Base-by-base conservation (phyloP, 2,113 vertebrate genomes). In the Hemichromis elongatus region DNA sequence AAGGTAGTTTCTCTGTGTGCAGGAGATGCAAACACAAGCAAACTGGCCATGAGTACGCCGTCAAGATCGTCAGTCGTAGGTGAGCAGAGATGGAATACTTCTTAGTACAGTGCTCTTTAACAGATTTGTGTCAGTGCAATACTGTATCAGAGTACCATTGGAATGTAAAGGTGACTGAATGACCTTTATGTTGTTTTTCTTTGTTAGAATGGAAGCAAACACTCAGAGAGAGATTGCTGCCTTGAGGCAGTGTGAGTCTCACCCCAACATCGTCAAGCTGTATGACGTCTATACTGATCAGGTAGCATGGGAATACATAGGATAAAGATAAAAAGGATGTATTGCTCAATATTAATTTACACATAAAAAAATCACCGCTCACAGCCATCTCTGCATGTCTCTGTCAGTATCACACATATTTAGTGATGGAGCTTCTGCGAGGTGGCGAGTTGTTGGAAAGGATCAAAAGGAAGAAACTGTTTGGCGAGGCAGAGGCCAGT, bases 1-100 rank as follows among this genome's bases (percentile, higher is more conserved):
- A 97, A 80, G 98, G 98, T 3, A 98, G 98, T 88, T 98, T 98
- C 91, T 98, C 97, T 0, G 96, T 98, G 80, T 98, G 98, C 93
- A 96, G 97, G 55, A 97, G 95, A 75, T 98, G 98, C 89, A 94
- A 92, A 77, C 97, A 98, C 93, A 97, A 95, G 66, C 97, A 97
- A 90, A 97, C 78, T 1, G 97, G 96, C 47, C 94, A 96, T 8
- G 97, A 98, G 82, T 98, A 96, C 1, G 97, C 98, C 0, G 98
- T 98, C 77, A 98, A 98, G 95, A 98, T 98, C 42, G 92, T 98
- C 82, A 98, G 97, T 91, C 96, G 96, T 86, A 97, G 98, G 98
- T 98, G 82, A 87, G 94, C 2, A 5, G 45, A 59, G 33, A 82
- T 57, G 53, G 7, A 24, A 52, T 9, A 40, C 53, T 50, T 53